phyloP scores from a whole-genome alignment of 2,797 vertebrate genomes.

The Micromesistius poutassou region DNA sequence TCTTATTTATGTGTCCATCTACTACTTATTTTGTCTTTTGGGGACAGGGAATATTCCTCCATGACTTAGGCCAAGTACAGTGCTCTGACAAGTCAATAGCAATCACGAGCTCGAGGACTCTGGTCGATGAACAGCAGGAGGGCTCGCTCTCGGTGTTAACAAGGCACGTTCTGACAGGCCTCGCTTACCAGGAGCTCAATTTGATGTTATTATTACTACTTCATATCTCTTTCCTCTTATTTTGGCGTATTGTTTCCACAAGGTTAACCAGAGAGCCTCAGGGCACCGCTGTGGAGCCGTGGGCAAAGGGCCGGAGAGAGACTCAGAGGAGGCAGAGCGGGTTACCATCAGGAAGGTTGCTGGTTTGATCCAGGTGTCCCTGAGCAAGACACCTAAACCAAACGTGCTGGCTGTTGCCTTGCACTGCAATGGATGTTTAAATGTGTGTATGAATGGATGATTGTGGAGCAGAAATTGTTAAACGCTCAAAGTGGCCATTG shows the following conservation, averaged over 20 bases:
- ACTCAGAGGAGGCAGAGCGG: neutral
- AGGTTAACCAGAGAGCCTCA: neutral
- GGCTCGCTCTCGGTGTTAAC: neutral
- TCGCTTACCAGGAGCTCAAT: neutral
- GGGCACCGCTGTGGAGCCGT: too few species aligned
- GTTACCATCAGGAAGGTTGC: too few species aligned
- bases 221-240: neutral
- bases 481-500: too few species aligned
- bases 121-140: neutral
- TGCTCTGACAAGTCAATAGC: neutral
- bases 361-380: neutral
- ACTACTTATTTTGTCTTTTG: neutral
- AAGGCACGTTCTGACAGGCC: neutral
- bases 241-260: neutral
- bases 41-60: neutral
- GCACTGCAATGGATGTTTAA: neutral
- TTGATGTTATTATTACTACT: neutral
- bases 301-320: neutral
- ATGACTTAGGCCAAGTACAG: neutral
- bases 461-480: too few species aligned
- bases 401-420: neutral
- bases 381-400: neutral
- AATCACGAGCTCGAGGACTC: neutral
- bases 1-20: neutral
- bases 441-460: too few species aligned